A percentile compares a stretch with the other conserved stretches of the same genome.
Conservation (phyloP, 2,888 invertebrate species). For the Trichacis sp. region DNA sequence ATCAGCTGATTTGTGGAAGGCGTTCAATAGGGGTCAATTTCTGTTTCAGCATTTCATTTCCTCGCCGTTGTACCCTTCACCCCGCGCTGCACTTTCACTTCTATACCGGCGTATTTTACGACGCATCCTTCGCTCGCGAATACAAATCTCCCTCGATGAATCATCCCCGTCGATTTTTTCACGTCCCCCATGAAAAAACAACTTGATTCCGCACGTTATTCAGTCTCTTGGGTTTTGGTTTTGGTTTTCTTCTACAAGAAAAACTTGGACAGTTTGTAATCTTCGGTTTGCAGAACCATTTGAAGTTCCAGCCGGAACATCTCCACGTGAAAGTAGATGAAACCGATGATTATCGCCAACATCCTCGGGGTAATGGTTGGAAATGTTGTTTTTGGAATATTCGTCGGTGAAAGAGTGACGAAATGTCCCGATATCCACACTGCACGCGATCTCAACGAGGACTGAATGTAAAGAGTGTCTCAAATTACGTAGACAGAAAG, state of each 20-base stretch:
- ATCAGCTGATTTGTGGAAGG: background rate
- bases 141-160: slow-evolving; percentile 17
- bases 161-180: too few species aligned
- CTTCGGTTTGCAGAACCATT: slow-evolving; percentile 55
- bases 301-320: slow-evolving; percentile 60
- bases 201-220: too few species aligned
- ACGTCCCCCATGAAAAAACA: too few species aligned
- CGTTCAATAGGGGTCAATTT: slow-evolving; percentile 27
- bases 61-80: background rate
- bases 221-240: too few species aligned
- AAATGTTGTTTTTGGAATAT: background rate
- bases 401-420: slow-evolving; percentile 8
- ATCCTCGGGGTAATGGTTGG: slow-evolving; percentile 39
- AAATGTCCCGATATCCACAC: slow-evolving; percentile 46
- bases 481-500: slow-evolving; percentile 31
- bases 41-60: slow-evolving; percentile 8
- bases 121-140: too few species aligned
- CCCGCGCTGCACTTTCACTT: slow-evolving; percentile 31
- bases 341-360: slow-evolving; percentile 58
- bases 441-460: slow-evolving; percentile 56
- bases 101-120: slow-evolving; percentile 28
- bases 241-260: slow-evolving; percentile 49
- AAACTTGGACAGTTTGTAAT: slow-evolving; percentile 58
- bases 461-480: slow-evolving; percentile 54
- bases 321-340: slow-evolving; percentile 58